Conservation (phyloP, 2,113 vertebrate species). For the Actenoides lindsayi region DNA sequence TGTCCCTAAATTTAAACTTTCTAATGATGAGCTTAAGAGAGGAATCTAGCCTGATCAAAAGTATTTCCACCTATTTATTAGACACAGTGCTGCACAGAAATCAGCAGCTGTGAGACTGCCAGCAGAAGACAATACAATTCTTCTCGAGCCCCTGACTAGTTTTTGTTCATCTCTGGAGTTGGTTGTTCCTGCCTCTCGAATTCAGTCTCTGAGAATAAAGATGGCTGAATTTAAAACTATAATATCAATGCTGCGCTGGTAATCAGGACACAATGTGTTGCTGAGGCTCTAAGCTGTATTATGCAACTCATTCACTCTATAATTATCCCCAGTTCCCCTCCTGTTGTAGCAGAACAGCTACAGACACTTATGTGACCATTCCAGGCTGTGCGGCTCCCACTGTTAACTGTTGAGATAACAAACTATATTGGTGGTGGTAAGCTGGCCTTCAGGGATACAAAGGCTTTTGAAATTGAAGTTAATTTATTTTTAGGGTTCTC, state of each 20-base stretch:
- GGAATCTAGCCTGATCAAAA: not conserved
- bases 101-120: conserved; percentile 2
- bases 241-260: conserved; percentile 35
- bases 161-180: conserved; percentile 6
- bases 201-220: not conserved
- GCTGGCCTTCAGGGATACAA: not conserved
- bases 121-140: conserved; percentile 16
- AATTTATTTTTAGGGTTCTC: conserved; percentile 21
- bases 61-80: conserved; percentile 36
- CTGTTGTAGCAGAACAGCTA: conserved; percentile 42
- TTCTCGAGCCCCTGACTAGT: not conserved
- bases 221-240: conserved; percentile 29
- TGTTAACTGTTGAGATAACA: not conserved
- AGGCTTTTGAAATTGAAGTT: conserved; percentile 13
- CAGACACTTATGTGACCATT: conserved; percentile 19
- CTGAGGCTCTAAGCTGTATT: conserved; percentile 51
- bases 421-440: not conserved
- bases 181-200: not conserved
- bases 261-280: conserved; percentile 64
- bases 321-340: conserved; percentile 71
- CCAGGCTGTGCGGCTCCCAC: not conserved
- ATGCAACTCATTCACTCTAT: conserved; percentile 68
- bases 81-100: not conserved
- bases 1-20: conserved; percentile 12
- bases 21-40: conserved; percentile 27